Evolutionary conservation across 2,797 vertebrate species (phyloP).

Genomic region (Pseudochirops cupreus): DNA sequence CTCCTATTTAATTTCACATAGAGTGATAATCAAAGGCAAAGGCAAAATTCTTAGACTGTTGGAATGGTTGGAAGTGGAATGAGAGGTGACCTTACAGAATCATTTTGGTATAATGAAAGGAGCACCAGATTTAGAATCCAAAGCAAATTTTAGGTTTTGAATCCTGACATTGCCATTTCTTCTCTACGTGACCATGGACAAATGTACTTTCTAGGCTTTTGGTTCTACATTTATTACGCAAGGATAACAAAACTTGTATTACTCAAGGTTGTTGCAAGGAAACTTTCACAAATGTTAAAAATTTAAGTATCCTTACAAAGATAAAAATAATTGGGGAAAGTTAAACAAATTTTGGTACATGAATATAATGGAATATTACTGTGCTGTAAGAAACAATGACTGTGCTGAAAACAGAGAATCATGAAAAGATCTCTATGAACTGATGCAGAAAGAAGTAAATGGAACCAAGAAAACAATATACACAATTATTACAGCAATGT

Average conservation of each 20-base stretch:
- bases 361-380: neutral
- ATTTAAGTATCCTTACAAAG: neutral
- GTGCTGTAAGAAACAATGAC: neutral
- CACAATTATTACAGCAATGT: neutral
- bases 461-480: neutral
- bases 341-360: neutral
- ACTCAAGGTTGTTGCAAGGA: neutral
- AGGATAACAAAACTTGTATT: neutral
- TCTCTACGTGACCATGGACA: neutral
- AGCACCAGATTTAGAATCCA: neutral
- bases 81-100: neutral
- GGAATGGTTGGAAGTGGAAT: neutral
- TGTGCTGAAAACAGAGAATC: neutral
- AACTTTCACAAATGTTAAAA: neutral
- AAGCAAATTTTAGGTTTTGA: neutral
- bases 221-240: neutral
- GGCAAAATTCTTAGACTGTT: neutral
- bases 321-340: neutral
- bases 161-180: neutral
- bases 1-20: neutral
- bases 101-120: neutral
- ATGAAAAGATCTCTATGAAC: neutral
- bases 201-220: neutral
- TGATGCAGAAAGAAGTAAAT: neutral
- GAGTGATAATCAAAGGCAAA: neutral